Evolutionary conservation across 2,888 invertebrate genomes (phyloP).

Genomic region (Xylota sylvarum): DNA sequence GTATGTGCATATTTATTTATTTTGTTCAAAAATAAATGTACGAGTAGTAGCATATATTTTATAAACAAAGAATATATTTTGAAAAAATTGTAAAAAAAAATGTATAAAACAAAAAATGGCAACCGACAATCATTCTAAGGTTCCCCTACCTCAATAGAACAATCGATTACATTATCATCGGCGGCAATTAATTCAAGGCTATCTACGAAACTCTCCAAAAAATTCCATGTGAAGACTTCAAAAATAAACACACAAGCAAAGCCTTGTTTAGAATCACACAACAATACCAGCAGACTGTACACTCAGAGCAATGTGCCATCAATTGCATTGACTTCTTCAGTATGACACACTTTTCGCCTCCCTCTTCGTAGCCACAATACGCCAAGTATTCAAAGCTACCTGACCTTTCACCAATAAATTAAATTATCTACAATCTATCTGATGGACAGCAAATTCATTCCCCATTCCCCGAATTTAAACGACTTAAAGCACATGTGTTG

Average conservation of each 20-base stretch:
- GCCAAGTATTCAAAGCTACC: constrained; percentile 9
- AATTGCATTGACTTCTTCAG: constrained; percentile 1
- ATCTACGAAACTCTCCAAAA: neutral
- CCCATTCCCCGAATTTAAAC: constrained; percentile 9
- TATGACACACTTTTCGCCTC: constrained; percentile 29
- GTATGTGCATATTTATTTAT: too few relatives aligned
- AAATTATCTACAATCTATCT: constrained; percentile 26
- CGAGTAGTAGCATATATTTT: too few relatives aligned
- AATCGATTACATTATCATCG: constrained; percentile 1
- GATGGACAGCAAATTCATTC: constrained; percentile 53
- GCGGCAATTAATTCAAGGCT: constrained; percentile 21
- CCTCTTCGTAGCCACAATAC: neutral
- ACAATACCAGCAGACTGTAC: neutral
- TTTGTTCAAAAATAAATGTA: too few relatives aligned
- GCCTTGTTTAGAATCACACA: constrained; percentile 9
- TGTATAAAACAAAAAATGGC: too few relatives aligned
- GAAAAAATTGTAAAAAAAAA: too few relatives aligned
- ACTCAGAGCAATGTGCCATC: neutral
- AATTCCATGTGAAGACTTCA: neutral
- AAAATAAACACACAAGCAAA: neutral
- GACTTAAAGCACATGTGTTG: constrained; percentile 47
- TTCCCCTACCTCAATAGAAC: neutral
- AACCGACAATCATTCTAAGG: neutral
- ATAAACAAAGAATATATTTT: too few relatives aligned
- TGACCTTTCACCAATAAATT: constrained; percentile 51